Base-by-base conservation (phyloP, 23 tunicate species). In the Pegea sp. region DNA sequence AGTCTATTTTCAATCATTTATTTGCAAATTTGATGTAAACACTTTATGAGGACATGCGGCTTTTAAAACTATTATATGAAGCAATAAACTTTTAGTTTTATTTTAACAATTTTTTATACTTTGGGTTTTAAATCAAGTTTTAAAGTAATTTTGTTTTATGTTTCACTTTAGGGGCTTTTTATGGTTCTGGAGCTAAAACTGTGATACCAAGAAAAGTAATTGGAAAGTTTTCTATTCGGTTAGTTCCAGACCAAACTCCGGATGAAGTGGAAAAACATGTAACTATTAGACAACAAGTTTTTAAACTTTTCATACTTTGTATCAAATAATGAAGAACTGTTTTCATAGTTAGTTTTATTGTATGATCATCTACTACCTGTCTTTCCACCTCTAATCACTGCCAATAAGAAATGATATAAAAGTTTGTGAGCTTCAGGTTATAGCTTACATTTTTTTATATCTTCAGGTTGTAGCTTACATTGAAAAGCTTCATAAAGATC, bases 161-260 rank as follows among this genome's bases (percentile, higher is more conserved):
- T 24, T 7, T 8, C 1, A 29, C 3, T 58, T 20, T 27, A 74
- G 84, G 95, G 5, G 95, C 95, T 0, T 84, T 84, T 58, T 77
- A 73, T 28, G 99, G 92, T 11, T 24, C 99, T n/a, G 99, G 99
- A 3, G 99, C 93, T 1, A 90, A 90, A 53, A 90, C 99, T 0
- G 99, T 90, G 42, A 90, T 90, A 44, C 99, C 99, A 21, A 57
- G 99, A 4, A 75, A 81, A 58, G 81, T 90, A 18, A 90, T 90
- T 59, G 99, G 99, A 34, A 90, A 90, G 65, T 90, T 90, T 51
- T 90, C 99, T 22, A 74, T 90, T 32, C 67, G 99, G 3, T 59
- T 90, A 3, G 99, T 90, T 13, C 99, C 99, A 28, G 54, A 86
- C 42, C 99, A 90, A 49, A 33, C 23, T 23, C 99, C 99, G 7